Base-by-base conservation (phyloP, 2,797 vertebrate genomes). In the Helarctos malayanus region DNA sequence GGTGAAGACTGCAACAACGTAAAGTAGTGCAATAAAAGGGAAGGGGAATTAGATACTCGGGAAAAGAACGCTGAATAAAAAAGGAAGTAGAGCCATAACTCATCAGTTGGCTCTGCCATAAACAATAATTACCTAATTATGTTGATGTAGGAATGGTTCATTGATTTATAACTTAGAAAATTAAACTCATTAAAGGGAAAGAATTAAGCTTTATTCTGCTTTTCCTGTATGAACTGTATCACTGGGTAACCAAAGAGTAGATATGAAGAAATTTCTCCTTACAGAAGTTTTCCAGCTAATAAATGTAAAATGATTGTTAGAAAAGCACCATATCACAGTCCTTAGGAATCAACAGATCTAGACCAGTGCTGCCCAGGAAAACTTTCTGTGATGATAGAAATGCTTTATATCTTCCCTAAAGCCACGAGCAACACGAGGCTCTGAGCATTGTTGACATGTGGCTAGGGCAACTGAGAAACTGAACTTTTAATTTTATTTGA, bases 21-120 rank as follows among this genome's bases (percentile, higher is more conserved):
- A 71, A 93, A 90, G 78, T 15, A 73, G 12, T 23, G 13, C 49
- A 79, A 79, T 19, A 11, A 80, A 68, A 83, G 38, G 38, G 38
- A 94, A 88, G 16, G 11, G 29, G 90, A 88, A 54, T 94, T 71
- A 83, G 29, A 83, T 87, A 57, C 54, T 96, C 32, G 23, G 56
- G 5, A 19, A 63, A 56, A 25, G 16, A 23, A 73, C 23, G 29
- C 27, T 57, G 15, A 25, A 73, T 65, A 35, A 41, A 91, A 88
- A 84, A 54, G 38, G 21, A 45, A 71, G 19, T 56, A 5, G 38
- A 82, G 25, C 52, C 13, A 35, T 65, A 91, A 95, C 73, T 57
- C 25, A 89, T 81, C 79, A 47, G 25, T 49, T 73, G 84, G 27
- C 27, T 95, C 85, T 81, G 4, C 52, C 76, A 14, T 68, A 7